Conservation (phyloP, 2,888 invertebrate genomes). For the Platypus cylindrus region DNA sequence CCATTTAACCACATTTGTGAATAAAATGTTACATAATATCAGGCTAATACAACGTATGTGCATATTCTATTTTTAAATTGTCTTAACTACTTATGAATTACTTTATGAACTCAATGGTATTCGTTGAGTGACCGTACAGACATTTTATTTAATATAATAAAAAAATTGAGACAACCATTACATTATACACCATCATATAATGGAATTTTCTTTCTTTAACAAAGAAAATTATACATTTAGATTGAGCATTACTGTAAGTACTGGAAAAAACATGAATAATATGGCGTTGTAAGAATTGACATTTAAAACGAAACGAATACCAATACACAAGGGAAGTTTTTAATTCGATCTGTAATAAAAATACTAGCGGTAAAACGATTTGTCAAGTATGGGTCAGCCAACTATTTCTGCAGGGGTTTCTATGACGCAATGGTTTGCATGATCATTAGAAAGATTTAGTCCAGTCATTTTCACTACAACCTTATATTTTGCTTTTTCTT, state of each 20-base stretch:
- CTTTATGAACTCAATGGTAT: too few relatives aligned
- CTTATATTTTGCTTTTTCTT: too few relatives aligned
- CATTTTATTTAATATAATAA: too few relatives aligned
- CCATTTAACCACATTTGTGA: too few relatives aligned
- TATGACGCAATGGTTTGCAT: constrained; percentile 34
- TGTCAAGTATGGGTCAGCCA: constrained; percentile 13
- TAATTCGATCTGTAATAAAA: constrained; percentile 8
- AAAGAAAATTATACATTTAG: constrained; percentile 8
- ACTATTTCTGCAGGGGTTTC: constrained; percentile 12
- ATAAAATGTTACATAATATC: too few relatives aligned
- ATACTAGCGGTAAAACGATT: constrained; percentile 8
- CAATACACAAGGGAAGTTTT: constrained; percentile 7
- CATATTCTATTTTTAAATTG: too few relatives aligned
- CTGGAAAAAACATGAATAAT: constrained; percentile 3
- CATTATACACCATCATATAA: too few relatives aligned
- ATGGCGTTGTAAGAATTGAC: constrained; percentile 7
- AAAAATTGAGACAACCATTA: too few relatives aligned
- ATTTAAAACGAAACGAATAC: constrained; percentile 10
- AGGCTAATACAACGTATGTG: too few relatives aligned
- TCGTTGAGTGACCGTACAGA: too few relatives aligned
- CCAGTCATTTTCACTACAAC: background rate
- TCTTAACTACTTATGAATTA: too few relatives aligned
- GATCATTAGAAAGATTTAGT: constrained; percentile 11
- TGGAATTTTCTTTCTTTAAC: too few relatives aligned
- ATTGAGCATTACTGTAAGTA: constrained; percentile 7